phyloP scores from a whole-genome alignment of 1,140 invertebrate genomes.

The Lasioglossum baleicum region DNA sequence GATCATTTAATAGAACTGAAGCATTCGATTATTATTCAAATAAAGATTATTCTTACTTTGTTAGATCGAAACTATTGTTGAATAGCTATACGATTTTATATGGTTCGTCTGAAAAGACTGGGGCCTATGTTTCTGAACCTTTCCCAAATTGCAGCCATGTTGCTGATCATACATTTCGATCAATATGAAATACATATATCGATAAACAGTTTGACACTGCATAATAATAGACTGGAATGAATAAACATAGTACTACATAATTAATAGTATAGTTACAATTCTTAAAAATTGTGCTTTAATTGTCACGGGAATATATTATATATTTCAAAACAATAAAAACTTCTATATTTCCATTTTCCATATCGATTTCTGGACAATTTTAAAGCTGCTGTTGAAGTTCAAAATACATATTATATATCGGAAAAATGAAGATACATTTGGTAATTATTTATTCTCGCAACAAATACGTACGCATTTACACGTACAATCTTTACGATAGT shows the following conservation, averaged over 20 bases:
- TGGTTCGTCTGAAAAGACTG: too few species aligned
- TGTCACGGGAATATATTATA: neutral
- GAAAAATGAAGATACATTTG: neutral
- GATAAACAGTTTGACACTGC: neutral
- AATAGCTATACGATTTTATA: too few species aligned
- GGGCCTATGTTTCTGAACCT: neutral
- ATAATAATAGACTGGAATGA: neutral
- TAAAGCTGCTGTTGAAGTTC: too few species aligned
- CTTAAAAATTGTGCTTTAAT: neutral
- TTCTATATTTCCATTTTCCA: neutral
- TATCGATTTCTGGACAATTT: neutral
- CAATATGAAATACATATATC: conserved; percentile 10
- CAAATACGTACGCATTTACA: too few species aligned
- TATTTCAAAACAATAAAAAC: neutral
- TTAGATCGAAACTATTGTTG: too few species aligned
- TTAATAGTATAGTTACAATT: neutral
- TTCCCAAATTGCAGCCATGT: neutral
- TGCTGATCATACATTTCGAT: conserved; percentile 17
- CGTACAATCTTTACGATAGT: too few species aligned
- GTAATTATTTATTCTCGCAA: too few species aligned
- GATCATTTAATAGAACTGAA: too few species aligned
- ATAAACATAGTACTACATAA: neutral
- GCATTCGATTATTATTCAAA: too few species aligned
- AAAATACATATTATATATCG: neutral
- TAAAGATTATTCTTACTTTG: too few species aligned